Evolutionary conservation across 2,797 vertebrate genomes (phyloP).

Genomic region (Pterois miles): DNA sequence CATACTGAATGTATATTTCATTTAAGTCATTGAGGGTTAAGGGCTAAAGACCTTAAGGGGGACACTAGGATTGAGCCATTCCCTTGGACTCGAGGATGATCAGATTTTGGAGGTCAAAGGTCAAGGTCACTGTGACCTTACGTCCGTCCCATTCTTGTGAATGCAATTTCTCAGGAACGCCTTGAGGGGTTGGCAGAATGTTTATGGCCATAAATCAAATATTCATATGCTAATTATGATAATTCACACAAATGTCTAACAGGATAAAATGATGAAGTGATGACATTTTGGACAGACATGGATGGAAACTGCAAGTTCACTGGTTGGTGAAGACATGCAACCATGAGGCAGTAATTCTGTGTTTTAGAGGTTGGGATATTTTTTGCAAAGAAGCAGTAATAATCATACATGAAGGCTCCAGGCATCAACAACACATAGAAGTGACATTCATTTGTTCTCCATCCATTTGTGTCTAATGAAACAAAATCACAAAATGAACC

Average conservation of each 20-base stretch:
- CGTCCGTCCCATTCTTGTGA: background rate
- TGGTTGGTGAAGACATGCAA: too few species aligned
- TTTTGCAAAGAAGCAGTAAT: conserved; percentile 24
- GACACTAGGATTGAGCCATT: background rate
- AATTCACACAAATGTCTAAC: background rate
- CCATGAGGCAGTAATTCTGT: too few species aligned
- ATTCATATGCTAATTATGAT: background rate
- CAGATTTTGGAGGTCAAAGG: background rate
- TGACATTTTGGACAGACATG: background rate
- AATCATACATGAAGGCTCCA: conserved; percentile 49
- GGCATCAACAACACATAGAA: conserved; percentile 54
- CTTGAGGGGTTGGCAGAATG: background rate
- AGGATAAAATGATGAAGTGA: too few species aligned
- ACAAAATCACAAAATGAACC: conserved; percentile 40
- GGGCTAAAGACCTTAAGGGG: too few species aligned
- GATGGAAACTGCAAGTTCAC: too few species aligned
- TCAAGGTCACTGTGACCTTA: background rate
- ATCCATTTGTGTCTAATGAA: conserved; percentile 53
- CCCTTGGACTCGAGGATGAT: background rate
- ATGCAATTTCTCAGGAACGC: background rate
- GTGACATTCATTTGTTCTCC: conserved; percentile 35
- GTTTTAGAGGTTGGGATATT: conserved; percentile 3
- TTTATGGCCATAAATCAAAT: background rate
- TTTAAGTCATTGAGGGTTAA: too few species aligned
- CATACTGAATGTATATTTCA: too few species aligned